Percentiles rank a stretch among this genome's conserved stretches.
These are phyloP conservation scores for Rhea americana DNA, from an alignment of 2,113 vertebrate genomes.

Conservation along the genomic window DNA sequence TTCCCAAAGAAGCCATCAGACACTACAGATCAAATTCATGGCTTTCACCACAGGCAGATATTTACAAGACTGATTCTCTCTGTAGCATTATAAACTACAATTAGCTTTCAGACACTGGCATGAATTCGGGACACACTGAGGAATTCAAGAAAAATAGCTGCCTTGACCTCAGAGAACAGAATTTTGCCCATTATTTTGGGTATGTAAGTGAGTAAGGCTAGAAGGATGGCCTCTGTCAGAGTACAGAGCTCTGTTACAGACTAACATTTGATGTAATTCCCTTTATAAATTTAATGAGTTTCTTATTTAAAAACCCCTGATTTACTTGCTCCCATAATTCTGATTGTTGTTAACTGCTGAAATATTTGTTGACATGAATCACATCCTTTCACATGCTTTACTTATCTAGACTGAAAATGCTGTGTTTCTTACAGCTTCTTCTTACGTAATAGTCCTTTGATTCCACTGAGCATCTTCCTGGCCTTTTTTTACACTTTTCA, in stretches of 20 bases:
- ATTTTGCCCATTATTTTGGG: neutral
- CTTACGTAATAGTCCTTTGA: neutral
- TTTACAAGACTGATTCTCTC: neutral
- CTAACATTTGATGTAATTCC: neutral
- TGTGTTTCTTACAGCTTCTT: neutral
- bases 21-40: neutral
- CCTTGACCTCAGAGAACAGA: neutral
- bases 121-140: neutral
- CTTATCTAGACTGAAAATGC: neutral
- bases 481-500: neutral
- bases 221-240: constrained; percentile 20
- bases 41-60: constrained; percentile 5
- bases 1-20: neutral
- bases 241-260: neutral
- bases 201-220: constrained; percentile 2
- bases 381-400: neutral
- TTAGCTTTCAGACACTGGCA: constrained; percentile 26
- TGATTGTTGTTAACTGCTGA: neutral
- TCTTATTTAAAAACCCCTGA: neutral
- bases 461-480: neutral
- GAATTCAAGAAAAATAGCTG: constrained; percentile 23
- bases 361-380: neutral
- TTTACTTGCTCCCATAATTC: neutral
- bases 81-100: neutral
- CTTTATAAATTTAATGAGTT: neutral